Evolutionary conservation across 2,113 vertebrate genomes (phyloP).

Genomic region (Tonatia bakeri): DNA sequence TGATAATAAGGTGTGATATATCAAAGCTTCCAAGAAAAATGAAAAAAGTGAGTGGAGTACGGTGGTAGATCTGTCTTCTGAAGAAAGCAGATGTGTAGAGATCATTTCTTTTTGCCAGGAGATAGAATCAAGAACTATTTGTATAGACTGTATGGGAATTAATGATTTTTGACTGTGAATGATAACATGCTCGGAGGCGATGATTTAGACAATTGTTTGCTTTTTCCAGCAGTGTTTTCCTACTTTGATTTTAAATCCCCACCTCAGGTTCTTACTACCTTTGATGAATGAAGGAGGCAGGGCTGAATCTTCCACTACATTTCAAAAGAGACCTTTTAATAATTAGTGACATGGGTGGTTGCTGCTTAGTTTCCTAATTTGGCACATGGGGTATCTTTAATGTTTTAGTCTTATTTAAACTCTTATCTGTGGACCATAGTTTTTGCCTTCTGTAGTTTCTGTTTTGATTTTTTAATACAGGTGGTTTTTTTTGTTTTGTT

Average conservation of each 20-base stretch:
- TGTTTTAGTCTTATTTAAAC: constrained; percentile 38
- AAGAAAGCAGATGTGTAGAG: not conserved
- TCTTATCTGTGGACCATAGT: not conserved
- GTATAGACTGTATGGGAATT: not conserved
- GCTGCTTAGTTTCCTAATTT: constrained; percentile 3
- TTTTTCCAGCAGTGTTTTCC: constrained; percentile 23
- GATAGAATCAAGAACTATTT: not conserved
- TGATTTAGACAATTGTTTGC: constrained; percentile 17
- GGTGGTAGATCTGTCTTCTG: not conserved
- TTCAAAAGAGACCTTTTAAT: constrained; percentile 28
- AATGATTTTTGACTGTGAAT: constrained; percentile 26
- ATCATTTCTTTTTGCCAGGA: constrained; percentile 19
- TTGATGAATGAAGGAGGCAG: constrained; percentile 24
- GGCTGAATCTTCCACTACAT: not conserved
- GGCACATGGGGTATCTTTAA: not conserved
- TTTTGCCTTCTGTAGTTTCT: constrained; percentile 36
- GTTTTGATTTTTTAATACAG: constrained; percentile 1
- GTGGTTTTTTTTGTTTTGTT: not conserved
- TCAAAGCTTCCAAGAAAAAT: constrained; percentile 9
- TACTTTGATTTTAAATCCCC: constrained; percentile 37
- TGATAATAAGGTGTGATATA: not conserved
- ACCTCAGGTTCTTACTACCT: not conserved
- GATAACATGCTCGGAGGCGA: constrained; percentile 12
- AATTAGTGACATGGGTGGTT: not conserved
- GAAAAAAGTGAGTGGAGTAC: not conserved